Conservation (phyloP, 2,797 vertebrate species). For the Cirrhinus mrigala region DNA sequence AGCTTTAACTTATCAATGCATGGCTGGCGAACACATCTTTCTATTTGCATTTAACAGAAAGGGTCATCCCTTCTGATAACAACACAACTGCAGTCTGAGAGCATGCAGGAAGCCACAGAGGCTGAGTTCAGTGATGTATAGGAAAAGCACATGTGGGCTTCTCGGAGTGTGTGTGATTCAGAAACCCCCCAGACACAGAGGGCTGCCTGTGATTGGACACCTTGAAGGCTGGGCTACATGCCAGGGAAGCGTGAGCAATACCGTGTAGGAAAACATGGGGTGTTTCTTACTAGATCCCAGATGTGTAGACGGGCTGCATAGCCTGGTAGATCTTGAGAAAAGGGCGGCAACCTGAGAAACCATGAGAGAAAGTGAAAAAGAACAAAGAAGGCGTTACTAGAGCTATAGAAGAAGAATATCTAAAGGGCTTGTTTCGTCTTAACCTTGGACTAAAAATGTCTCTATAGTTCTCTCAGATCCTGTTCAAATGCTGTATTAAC, state of each 20-base stretch:
- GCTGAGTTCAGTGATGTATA: constrained; percentile 16
- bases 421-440: neutral
- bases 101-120: neutral
- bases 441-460: neutral
- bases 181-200: constrained; percentile 14
- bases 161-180: constrained; percentile 41
- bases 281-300: constrained; percentile 94
- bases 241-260: constrained; percentile 45
- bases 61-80: constrained; percentile 6
- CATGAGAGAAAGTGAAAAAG: constrained; percentile 31
- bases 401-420: neutral
- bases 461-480: neutral
- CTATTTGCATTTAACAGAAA: neutral
- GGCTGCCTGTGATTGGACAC: constrained; percentile 45
- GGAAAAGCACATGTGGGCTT: constrained; percentile 49
- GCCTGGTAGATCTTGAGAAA: constrained; percentile 99
- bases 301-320: constrained; percentile 99
- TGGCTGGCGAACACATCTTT: neutral
- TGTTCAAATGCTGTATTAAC: neutral
- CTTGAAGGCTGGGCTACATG: constrained; percentile 36
- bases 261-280: constrained; percentile 49
- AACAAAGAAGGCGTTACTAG: constrained; percentile 40
- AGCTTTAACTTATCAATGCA: neutral
- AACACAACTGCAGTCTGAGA: constrained; percentile 1
- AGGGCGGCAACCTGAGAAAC: constrained; percentile 88